phyloP scores from a whole-genome alignment of 2,888 invertebrate genomes.

The Hirtodrosophila cameraria region DNA sequence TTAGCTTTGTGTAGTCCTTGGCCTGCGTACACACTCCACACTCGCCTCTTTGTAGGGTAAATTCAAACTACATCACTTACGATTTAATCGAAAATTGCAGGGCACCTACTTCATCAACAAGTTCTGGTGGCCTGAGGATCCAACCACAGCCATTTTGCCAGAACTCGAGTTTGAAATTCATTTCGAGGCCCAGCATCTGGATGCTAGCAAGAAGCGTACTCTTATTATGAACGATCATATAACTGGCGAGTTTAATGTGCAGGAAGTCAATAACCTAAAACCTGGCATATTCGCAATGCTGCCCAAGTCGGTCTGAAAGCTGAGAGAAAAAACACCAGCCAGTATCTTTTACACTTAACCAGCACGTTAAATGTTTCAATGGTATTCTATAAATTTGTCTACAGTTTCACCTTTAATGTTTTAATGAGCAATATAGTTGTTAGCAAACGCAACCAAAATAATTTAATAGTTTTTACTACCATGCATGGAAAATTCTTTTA shows the following conservation, averaged over 20 bases:
- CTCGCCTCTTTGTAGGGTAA: conserved; percentile 50
- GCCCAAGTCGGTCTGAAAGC: conserved; percentile 50
- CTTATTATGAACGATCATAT: conserved; percentile 75
- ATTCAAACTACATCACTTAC: conserved; percentile 49
- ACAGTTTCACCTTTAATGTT: conserved; percentile 19
- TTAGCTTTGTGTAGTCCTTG: background rate
- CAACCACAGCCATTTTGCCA: conserved; percentile 72
- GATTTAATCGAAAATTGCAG: conserved; percentile 72
- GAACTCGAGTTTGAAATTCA: conserved; percentile 76
- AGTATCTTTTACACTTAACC: background rate
- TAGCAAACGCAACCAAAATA: conserved; percentile 31
- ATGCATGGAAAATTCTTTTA: no score
- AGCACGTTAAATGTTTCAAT: conserved; percentile 53
- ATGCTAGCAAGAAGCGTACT: conserved; percentile 71
- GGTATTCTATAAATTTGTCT: conserved; percentile 51
- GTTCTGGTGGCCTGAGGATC: conserved; percentile 82
- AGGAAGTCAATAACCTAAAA: conserved; percentile 74
- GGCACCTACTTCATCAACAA: conserved; percentile 79
- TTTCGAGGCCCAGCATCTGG: conserved; percentile 64
- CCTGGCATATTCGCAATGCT: conserved; percentile 73
- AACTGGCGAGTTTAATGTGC: conserved; percentile 70
- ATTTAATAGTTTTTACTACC: no score
- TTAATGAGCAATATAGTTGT: conserved; percentile 58
- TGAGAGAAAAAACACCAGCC: no score
- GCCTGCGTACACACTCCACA: conserved; percentile 1